A percentile compares a stretch with the other conserved stretches of the same genome.
Conservation (phyloP, 1,140 invertebrate genomes). For the Papilio helenus region DNA sequence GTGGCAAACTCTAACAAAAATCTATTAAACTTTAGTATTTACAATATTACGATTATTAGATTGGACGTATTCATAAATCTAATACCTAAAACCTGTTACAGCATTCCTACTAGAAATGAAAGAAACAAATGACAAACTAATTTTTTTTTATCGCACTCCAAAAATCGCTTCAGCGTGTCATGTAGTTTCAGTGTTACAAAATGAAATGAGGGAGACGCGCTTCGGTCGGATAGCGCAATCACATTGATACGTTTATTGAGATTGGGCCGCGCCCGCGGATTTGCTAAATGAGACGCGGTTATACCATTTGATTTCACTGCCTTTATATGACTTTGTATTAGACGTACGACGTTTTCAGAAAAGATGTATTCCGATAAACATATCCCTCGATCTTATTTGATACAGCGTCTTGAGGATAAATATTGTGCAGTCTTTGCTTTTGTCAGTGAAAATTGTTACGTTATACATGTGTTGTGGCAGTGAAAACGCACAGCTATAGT, state of each 20-base stretch:
- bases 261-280: conserved; percentile 49
- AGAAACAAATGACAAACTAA: no score
- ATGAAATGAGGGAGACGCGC: conserved; percentile 46
- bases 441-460: background rate
- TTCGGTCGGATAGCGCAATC: conserved; percentile 49
- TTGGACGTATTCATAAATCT: no score
- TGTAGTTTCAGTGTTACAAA: conserved; percentile 16
- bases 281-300: conserved; percentile 46
- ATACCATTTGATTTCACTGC: conserved; percentile 43
- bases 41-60: no score
- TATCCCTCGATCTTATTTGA: background rate
- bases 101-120: no score
- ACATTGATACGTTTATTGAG: conserved; percentile 54
- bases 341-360: conserved; percentile 19
- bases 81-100: no score
- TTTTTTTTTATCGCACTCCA: no score
- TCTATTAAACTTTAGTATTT: no score
- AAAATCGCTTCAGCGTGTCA: conserved; percentile 19
- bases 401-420: background rate
- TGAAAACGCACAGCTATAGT: no score
- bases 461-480: background rate
- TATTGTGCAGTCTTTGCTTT: background rate
- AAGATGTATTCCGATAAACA: conserved; percentile 6
- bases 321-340: conserved; percentile 37
- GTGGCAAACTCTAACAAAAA: no score